Conservation (phyloP, 1,140 invertebrate species). For the Achatina immaculata region DNA sequence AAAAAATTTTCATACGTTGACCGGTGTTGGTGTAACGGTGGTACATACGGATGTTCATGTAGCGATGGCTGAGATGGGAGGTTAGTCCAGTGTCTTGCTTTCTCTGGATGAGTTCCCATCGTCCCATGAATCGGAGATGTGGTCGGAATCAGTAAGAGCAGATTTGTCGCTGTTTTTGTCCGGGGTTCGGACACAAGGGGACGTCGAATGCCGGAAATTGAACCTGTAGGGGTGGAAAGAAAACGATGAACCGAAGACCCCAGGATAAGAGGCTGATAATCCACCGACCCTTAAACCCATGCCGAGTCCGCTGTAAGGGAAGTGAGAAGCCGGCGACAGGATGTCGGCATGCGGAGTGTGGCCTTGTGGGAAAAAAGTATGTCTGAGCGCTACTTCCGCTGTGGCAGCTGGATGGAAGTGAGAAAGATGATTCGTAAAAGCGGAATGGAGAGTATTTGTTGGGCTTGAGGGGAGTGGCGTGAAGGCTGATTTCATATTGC, state of each 20-base stretch:
- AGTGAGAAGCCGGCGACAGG: slow-evolving; percentile 41
- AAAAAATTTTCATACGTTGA: too few species aligned
- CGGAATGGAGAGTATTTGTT: slow-evolving; percentile 62
- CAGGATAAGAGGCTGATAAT: slow-evolving; percentile 43
- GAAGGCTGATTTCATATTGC: slow-evolving; percentile 66
- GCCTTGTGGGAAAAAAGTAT: slow-evolving; percentile 49
- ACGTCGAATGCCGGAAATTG: slow-evolving; percentile 39
- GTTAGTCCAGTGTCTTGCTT: slow-evolving; percentile 32
- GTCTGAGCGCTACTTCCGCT: slow-evolving; percentile 50
- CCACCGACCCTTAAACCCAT: slow-evolving; percentile 42
- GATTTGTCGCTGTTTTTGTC: slow-evolving; percentile 53
- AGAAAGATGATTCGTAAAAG: slow-evolving; percentile 62
- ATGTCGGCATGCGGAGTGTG: slow-evolving; percentile 41
- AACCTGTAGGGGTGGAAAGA: slow-evolving; percentile 54
- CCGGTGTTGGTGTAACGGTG: too few species aligned
- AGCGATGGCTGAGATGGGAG: too few species aligned
- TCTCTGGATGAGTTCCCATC: slow-evolving; percentile 45
- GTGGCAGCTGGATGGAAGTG: slow-evolving; percentile 42
- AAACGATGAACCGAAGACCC: slow-evolving; percentile 53
- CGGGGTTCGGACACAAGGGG: slow-evolving; percentile 38
- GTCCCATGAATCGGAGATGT: slow-evolving; percentile 54
- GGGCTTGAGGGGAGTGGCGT: slow-evolving; percentile 58
- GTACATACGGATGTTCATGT: too few species aligned
- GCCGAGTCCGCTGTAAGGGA: slow-evolving; percentile 50
- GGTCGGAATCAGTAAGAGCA: slow-evolving; percentile 52